phyloP scores from a whole-genome alignment of 2,888 invertebrate species.

The Aelia acuminata region DNA sequence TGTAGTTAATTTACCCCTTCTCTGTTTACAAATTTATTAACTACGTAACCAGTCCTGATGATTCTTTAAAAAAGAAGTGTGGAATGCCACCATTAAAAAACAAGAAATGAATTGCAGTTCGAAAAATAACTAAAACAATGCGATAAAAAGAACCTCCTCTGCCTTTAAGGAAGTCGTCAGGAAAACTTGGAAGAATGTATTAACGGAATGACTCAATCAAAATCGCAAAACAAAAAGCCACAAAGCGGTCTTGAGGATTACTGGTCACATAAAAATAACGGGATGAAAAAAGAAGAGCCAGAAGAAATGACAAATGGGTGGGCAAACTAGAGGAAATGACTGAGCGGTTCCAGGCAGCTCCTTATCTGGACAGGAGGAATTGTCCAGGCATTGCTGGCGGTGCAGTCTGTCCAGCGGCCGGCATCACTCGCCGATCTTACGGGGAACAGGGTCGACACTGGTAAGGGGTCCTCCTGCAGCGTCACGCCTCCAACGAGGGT shows the following conservation, averaged over 20 bases:
- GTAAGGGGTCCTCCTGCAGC: background rate
- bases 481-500: background rate
- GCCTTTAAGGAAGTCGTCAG: background rate
- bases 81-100: background rate
- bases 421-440: background rate
- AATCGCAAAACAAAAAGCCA: slow-evolving; percentile 16
- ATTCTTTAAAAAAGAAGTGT: too few species aligned
- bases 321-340: slow-evolving; percentile 35
- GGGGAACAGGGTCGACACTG: background rate
- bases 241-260: slow-evolving; percentile 30
- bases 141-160: background rate
- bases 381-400: slow-evolving; percentile 20
- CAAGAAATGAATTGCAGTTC: background rate
- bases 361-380: slow-evolving; percentile 22
- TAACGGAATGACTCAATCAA: slow-evolving; percentile 34
- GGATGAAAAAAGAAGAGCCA: background rate
- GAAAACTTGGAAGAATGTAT: background rate
- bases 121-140: background rate
- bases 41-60: too few species aligned
- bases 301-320: slow-evolving; percentile 47
- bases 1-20: too few species aligned
- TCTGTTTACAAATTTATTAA: too few species aligned
- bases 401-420: background rate
- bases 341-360: background rate
- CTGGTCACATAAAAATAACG: slow-evolving; percentile 36